Evolutionary conservation across 2,888 invertebrate species (phyloP).

Genomic region (Allygus modestus): DNA sequence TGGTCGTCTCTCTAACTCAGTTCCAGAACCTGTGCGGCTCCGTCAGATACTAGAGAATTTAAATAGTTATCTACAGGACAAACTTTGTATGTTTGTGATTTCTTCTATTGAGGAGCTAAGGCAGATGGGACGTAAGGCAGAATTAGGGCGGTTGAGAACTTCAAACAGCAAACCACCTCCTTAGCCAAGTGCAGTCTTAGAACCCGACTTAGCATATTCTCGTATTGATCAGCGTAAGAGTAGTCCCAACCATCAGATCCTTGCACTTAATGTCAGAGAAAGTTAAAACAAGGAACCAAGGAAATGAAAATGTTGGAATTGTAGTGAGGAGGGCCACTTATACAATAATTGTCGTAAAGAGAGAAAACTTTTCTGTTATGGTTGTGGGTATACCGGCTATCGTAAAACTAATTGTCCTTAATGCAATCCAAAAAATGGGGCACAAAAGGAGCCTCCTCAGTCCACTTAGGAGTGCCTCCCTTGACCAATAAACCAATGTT

Average conservation of each 20-base stretch:
- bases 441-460: not conserved
- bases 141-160: not conserved
- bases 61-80: no score
- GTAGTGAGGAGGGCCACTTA: not conserved
- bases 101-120: no score
- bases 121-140: no score
- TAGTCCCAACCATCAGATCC: not conserved
- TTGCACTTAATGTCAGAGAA: not conserved
- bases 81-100: no score
- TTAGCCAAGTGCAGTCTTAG: not conserved
- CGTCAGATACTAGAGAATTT: no score
- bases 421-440: not conserved
- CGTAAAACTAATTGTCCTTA: not conserved
- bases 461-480: not conserved
- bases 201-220: not conserved
- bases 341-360: not conserved
- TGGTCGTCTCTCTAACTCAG: no score
- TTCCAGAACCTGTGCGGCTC: no score
- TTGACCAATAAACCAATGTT: not conserved
- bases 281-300: no score
- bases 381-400: not conserved
- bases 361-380: not conserved
- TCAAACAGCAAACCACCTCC: not conserved
- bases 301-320: no score
- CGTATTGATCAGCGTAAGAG: not conserved